phyloP scores from a whole-genome alignment of 2,888 invertebrate species.

The Phania funesta region DNA sequence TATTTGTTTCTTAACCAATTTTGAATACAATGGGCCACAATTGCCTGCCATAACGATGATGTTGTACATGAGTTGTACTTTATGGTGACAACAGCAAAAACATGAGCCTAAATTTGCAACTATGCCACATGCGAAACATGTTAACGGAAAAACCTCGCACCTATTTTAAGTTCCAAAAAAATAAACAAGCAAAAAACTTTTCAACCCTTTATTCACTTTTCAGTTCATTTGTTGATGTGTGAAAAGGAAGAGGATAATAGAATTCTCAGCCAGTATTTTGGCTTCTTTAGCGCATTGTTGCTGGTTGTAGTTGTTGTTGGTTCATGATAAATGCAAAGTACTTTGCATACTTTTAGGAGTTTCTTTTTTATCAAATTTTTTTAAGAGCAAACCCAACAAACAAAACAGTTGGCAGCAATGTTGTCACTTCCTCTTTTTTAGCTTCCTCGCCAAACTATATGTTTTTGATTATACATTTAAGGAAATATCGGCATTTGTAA shows the following conservation, averaged over 20 bases:
- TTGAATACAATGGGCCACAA: slow-evolving; percentile 57
- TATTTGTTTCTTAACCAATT: slow-evolving; percentile 11
- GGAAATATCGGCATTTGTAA: too few relatives aligned
- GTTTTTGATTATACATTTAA: too few relatives aligned
- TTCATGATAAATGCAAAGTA: slow-evolving; percentile 78
- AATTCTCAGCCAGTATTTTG: slow-evolving; percentile 1
- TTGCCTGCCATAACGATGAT: slow-evolving; percentile 58
- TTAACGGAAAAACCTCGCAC: background rate
- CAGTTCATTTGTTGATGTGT: slow-evolving; percentile 16
- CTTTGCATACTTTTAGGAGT: slow-evolving; percentile 77
- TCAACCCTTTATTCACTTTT: slow-evolving; percentile 55
- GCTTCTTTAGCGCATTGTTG: slow-evolving; percentile 30
- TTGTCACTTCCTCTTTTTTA: too few relatives aligned
- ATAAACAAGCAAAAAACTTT: slow-evolving; percentile 7
- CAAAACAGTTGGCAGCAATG: background rate
- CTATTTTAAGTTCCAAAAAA: slow-evolving; percentile 28
- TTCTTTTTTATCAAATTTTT: slow-evolving; percentile 51
- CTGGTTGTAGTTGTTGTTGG: slow-evolving; percentile 71
- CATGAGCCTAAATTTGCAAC: slow-evolving; percentile 22
- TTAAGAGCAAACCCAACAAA: slow-evolving; percentile 11
- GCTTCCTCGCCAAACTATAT: too few relatives aligned
- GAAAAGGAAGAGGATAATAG: background rate
- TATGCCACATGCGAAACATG: slow-evolving; percentile 1
- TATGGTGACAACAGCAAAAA: slow-evolving; percentile 15
- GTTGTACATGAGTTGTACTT: slow-evolving; percentile 28